Percentiles rank a stretch among this genome's conserved stretches.
phyloP scores from a whole-genome alignment of 2,888 invertebrate species.

The Alentia gelatinosa region DNA sequence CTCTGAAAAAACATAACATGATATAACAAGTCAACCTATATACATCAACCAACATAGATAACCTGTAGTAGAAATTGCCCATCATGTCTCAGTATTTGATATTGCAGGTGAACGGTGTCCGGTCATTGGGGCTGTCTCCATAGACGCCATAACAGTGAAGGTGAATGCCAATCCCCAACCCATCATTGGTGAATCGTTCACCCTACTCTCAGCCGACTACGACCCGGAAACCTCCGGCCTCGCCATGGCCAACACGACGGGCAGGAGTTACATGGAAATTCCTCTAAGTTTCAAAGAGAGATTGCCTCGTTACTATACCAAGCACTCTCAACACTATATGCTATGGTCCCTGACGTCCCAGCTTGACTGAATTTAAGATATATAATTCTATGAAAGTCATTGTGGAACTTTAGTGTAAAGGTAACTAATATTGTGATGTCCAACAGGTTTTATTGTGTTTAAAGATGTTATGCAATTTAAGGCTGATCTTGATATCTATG shows the following conservation, averaged over 20 bases:
- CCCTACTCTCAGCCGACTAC: constrained; percentile 61
- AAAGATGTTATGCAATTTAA: no score
- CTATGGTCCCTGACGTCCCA: neutral
- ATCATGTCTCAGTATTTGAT: no score
- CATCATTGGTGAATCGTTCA: constrained; percentile 55
- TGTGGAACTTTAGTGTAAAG: no score
- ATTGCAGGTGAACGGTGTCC: constrained; percentile 61
- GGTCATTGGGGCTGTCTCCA: constrained; percentile 60
- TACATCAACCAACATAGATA: no score
- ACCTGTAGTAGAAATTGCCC: no score
- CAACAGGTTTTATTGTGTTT: no score
- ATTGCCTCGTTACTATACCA: constrained; percentile 57
- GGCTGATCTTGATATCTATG: no score
- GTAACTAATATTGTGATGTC: no score
- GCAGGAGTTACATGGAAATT: constrained; percentile 57
- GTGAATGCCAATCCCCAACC: constrained; percentile 51
- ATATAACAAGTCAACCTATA: no score
- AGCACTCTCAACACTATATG: neutral
- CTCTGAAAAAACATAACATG: no score
- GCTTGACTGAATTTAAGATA: no score
- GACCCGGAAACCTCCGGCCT: constrained; percentile 59
- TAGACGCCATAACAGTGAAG: constrained; percentile 62
- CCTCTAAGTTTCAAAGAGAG: constrained; percentile 42
- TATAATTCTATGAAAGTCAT: no score
- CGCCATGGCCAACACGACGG: constrained; percentile 58